Conservation (phyloP, 2,888 invertebrate species). For the Rotaria magnacalcarata region DNA sequence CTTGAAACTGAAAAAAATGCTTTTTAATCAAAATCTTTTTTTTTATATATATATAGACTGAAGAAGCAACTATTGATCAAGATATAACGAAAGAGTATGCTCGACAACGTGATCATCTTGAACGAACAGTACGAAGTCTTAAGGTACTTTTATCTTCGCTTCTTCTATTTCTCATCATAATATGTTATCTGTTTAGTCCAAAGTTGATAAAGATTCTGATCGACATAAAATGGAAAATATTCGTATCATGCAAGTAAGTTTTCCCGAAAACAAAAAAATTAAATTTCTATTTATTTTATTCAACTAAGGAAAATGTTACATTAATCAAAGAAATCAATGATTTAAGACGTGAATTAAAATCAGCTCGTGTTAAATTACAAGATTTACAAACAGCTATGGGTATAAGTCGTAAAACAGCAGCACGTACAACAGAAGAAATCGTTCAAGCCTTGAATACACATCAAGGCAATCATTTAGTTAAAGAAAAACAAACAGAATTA, state of each 20-base stretch:
- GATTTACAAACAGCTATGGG: conserved; percentile 68
- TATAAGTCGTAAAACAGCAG: conserved; percentile 53
- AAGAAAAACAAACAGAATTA: conserved; percentile 41
- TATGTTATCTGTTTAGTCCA: conserved; percentile 48
- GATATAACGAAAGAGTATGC: conserved; percentile 61
- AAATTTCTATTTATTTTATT: conserved; percentile 48
- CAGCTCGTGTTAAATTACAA: conserved; percentile 66
- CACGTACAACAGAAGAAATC: conserved; percentile 44
- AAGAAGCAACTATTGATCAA: conserved; percentile 59
- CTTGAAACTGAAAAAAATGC: too few relatives aligned
- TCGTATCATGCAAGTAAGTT: conserved; percentile 65
- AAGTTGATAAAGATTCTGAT: conserved; percentile 60
- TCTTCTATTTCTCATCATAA: background rate
- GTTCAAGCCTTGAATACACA: conserved; percentile 44
- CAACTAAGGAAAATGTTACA: conserved; percentile 69
- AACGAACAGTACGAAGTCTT: conserved; percentile 65
- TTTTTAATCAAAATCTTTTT: background rate
- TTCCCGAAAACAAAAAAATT: conserved; percentile 51
- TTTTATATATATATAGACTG: conserved; percentile 51
- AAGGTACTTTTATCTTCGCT: conserved; percentile 52
- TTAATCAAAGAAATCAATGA: conserved; percentile 74
- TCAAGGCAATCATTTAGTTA: conserved; percentile 43
- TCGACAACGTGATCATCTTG: conserved; percentile 76
- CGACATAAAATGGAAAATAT: conserved; percentile 64
- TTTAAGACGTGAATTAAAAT: conserved; percentile 69